These are phyloP conservation scores for Aphidoletes aphidimyza DNA, from an alignment of 2,888 invertebrate species.

Conservation along the genomic window DNA sequence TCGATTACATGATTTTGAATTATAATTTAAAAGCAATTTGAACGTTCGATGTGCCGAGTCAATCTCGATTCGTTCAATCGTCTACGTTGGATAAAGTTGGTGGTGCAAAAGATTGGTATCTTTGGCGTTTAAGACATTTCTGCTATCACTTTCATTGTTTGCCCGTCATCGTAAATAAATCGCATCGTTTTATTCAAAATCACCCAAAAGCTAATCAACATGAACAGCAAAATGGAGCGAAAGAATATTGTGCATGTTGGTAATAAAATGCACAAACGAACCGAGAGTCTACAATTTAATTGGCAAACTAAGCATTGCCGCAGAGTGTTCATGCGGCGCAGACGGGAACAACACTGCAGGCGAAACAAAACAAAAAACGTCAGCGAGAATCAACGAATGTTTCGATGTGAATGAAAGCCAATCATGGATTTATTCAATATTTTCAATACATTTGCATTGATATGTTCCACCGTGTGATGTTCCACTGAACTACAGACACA, in stretches of 20 bases:
- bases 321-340: constrained; percentile 16
- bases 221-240: neutral
- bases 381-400: neutral
- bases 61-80: too few species aligned
- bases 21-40: constrained; percentile 48
- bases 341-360: neutral
- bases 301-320: constrained; percentile 45
- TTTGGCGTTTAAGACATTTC: neutral
- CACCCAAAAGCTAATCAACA: neutral
- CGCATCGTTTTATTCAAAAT: neutral
- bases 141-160: constrained; percentile 27
- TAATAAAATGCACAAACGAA: neutral
- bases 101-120: neutral
- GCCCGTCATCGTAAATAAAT: constrained; percentile 20
- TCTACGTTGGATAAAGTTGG: too few species aligned
- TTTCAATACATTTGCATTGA: constrained; percentile 24
- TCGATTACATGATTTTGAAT: constrained; percentile 46
- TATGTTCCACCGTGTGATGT: neutral
- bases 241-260: neutral
- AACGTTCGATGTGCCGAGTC: neutral
- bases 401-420: neutral
- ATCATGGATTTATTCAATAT: constrained; percentile 23
- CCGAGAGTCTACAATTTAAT: constrained; percentile 15
- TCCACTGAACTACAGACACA: constrained; percentile 35
- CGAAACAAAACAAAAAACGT: neutral